Conservation (phyloP, 2,888 invertebrate species). For the Rhagonycha lutea region DNA sequence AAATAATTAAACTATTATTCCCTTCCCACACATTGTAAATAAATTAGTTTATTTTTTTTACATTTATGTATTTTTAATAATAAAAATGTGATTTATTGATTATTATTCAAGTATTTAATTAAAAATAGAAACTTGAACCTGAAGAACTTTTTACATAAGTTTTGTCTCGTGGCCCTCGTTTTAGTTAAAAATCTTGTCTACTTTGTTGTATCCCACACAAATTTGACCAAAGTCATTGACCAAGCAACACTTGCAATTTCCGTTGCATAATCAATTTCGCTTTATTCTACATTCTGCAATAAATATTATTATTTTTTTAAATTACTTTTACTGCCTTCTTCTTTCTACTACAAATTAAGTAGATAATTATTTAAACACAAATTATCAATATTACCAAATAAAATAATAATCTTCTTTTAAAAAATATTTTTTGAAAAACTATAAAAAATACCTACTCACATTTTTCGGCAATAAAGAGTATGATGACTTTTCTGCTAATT, state of each 20-base stretch:
- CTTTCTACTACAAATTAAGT: not conserved
- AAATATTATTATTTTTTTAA: not conserved
- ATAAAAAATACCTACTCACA: not conserved
- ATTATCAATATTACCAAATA: no score
- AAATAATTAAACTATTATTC: not conserved
- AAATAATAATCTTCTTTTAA: no score
- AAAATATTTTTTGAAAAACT: no score
- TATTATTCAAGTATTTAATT: not conserved
- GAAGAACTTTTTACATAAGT: not conserved
- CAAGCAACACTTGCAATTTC: not conserved
- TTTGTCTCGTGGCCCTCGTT: not conserved
- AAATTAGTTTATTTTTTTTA: not conserved
- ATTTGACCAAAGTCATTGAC: not conserved
- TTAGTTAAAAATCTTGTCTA: not conserved
- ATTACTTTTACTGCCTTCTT: not conserved
- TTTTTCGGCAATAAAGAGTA: not conserved
- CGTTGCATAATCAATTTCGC: not conserved
- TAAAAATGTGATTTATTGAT: not conserved
- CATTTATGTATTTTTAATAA: not conserved
- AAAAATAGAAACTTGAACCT: not conserved
- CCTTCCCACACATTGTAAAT: not conserved
- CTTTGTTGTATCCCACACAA: not conserved
- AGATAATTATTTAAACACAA: no score
- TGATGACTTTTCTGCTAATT: not conserved
- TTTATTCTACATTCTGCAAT: not conserved